phyloP scores from a whole-genome alignment of 2,888 invertebrate genomes.

The Chromoteleia sp. region DNA sequence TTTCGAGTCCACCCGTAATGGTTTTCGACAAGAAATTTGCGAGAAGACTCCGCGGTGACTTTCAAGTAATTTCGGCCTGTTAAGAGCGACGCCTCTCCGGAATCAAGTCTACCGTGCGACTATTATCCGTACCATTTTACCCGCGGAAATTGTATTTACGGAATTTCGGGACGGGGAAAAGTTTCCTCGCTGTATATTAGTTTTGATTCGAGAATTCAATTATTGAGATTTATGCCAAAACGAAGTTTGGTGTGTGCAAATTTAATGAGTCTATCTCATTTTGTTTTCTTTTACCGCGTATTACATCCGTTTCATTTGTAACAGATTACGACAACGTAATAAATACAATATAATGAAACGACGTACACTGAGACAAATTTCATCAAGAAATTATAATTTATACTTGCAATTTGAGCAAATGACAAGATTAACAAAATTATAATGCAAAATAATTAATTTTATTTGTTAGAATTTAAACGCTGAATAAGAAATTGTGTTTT shows the following conservation, averaged over 20 bases:
- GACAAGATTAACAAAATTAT: no score
- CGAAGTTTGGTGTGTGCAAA: neutral
- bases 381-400: no score
- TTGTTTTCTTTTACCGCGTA: no score
- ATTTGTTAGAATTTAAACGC: no score
- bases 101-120: conserved; percentile 47
- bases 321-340: no score
- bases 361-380: no score
- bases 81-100: conserved; percentile 38
- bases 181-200: conserved; percentile 28
- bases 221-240: conserved; percentile 34
- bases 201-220: conserved; percentile 36
- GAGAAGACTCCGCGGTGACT: conserved; percentile 59
- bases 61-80: conserved; percentile 63
- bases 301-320: no score
- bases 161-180: conserved; percentile 40
- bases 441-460: no score
- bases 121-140: conserved; percentile 57
- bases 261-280: no score
- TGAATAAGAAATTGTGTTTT: no score
- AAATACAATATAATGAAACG: no score
- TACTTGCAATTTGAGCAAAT: no score
- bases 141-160: conserved; percentile 58
- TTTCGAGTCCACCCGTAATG: conserved; percentile 64
- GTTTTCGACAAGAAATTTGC: conserved; percentile 57